Evolutionary conservation across 2,888 invertebrate genomes (phyloP), one percentile per base, ranked within the genome.

Genomic region (Drosophila yooni): DNA sequence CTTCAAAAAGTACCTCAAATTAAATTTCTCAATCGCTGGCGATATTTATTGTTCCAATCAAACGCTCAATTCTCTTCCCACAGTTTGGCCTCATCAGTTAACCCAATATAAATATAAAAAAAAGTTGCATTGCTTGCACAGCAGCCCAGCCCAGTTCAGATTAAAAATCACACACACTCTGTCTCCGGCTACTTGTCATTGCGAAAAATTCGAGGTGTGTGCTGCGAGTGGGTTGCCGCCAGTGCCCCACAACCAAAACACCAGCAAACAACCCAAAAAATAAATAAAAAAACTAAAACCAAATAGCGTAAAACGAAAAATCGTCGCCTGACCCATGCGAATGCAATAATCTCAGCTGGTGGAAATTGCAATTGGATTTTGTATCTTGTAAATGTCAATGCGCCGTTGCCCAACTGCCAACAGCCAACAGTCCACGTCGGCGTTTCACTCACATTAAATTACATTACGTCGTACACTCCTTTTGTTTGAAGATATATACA

Each of bases 301-400:
- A 53, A 61, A 51, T 62, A 52, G 25, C 38, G 38, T 29, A 66
- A 36, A 51, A 53, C 25, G n/a, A 38, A 56, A 65, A 65, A 63
- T 64, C 78, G 73, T 79, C 76, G 74, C 63, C 75, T 86, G 88
- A 86, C 86, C 85, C 82, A 83, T 63, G 75, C 76, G 70, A 81
- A 81, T 70, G 74, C 79, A 69, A 86, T 75, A 69, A 86, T 75
- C 83, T 77, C 72, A 66, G 78, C 76, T 79, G 76, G 68, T 64
- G 77, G 66, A 65, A 67, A 67, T 54, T 67, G 62, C 65, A 74
- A 77, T 74, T 63, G 67, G 40, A 67, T 73, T 62, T 76, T 69
- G 83, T 79, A 82, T 82, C 78, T 82, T 85, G 82, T 80, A 84
- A 84, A 84, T 84, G 83, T 81, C 88, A 87, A 69, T 78, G 74